Base-by-base conservation (phyloP, 2,888 invertebrate genomes). In the Xestia rhomboidea region DNA sequence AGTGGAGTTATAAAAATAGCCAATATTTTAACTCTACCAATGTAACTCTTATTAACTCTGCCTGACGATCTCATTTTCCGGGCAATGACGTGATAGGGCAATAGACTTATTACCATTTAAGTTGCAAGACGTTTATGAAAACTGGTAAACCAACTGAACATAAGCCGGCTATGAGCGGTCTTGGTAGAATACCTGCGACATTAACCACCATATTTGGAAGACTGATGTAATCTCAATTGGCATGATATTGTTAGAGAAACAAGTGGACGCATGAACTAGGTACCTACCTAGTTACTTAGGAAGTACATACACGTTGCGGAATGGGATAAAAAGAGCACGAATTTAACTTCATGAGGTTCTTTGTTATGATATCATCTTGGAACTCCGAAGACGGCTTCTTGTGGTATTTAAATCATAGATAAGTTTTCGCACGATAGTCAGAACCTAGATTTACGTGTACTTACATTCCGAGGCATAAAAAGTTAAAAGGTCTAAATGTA, bases 361-460 rank as follows among this genome's bases (percentile, higher is more conserved):
- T 84, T 75, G 62, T 54, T 64, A 57, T 8, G 71, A 76, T 84
- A 72, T 3, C 60, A 75, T 81, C 81, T 41, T 2, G 44, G n/a
- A 63, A 46, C 46, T 71, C 38, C 71, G 3, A 49, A 75, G 60
- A 71, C 67, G 68, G 41, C 64, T 66, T 72, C 3, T 49, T 67
- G 60, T 34, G 46, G 30, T 49, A 70, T 68, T 76, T 44, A 84
- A 68, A 81, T 84, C 54, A n/a, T 68, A 80, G 71, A 72, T 72
- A 41, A 64, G 41, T 64, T 72, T 66, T 72, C 49, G 54, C 60
- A 46, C 49, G 68, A 60, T 46, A 51, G 80, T 71, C 27, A 57
- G n/a, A 30, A 34, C 24, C 49, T 44, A 54, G 13, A 18, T 38
- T 46, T 27, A 68, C 49, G 44, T 41, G 41, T 44, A 76, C 46